Evolutionary conservation across 1,140 invertebrate genomes (phyloP), one percentile per base, ranked within the genome.

Genomic region (Zaprionus capensis): DNA sequence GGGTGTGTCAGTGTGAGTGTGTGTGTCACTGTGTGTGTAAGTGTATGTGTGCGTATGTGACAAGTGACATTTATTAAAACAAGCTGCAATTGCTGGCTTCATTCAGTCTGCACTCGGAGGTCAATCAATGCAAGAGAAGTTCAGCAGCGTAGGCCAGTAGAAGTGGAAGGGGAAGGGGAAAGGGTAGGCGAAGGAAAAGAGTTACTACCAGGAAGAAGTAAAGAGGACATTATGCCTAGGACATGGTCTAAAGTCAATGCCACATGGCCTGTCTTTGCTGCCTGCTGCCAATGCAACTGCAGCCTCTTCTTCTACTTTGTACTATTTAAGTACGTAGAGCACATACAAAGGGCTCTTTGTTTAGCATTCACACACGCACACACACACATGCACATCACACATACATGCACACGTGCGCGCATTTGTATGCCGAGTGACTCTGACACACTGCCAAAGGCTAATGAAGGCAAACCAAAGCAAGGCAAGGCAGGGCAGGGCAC

Each of bases 371-470:
- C 49, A 71, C 55, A 71, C 55, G 58, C 31, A 41, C 15, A 44
- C 15, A 64, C 24, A 72, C 20, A 59, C 15, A 38, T 20, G 58
- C 14, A 64, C 14, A 64, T 26, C 22, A 58, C 15, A 63, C 24
- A 59, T 22, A 67, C 22, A 58, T 22, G 57, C 17, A 63, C 24
- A 59, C 28, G 53, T 24, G 22, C 20, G 56, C 44, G 38, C 38
- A 41, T 41, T 58, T 46, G 53, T 56, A 59, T 15, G 65, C 38
- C 46, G 49, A 73, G 58, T 72, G 80, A 79, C 82, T 83, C 83
- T 86, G 83, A 86, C 83, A 87, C 75, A 87, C 83, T 87, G 83
- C 83, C 83, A 86, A 86, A 87, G 83, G 83, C 83, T 86, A 86
- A 86, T 86, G 83, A 86, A 86, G 83, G 83, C 83, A 71, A 65